Evolutionary conservation across 2,113 vertebrate genomes (phyloP), one percentile per base, ranked within the genome.

Genomic region (Tonatia bakeri): DNA sequence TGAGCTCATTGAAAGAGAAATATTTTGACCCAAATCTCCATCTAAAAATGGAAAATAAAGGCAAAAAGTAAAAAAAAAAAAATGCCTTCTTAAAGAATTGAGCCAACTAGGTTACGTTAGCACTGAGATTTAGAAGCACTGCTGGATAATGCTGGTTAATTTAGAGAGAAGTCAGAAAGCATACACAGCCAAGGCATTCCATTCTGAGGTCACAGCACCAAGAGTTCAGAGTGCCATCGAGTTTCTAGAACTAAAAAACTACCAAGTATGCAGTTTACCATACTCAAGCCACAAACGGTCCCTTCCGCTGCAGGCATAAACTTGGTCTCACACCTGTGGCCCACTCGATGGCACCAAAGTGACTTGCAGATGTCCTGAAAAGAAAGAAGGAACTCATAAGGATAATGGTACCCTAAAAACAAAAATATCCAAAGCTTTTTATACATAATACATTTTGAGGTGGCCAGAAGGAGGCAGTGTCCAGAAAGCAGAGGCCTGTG

Each of bases 261-360:
- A 89, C 43, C 93, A 96, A 80, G 88, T 95, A 75, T 36, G 87
- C 87, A 97, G 96, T 99, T 99, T 98, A 99, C 99, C 99, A 99
- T 99, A 98, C 99, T 99, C 61, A 98, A 97, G 80, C 99, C 99
- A 97, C 99, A 99, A 82, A 97, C 95, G 84, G 99, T 99, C 17
- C 99, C 99, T 98, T 99, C 99, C 0, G 99, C 99, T 65, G 99
- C 99, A 0, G 99, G 99, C 99, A 99, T 99, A 97, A 99, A 99
- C 98, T 99, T 99, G 76, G 99, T 99, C 97, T 99, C 99, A 73
- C 99, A 99, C 52, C 99, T 99, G 59, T 99, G 99, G 13, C 99
- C 99, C 75, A 98, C 98, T 97, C 99, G 99, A 96, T 99, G 99
- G 97, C 99, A 99, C 99, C 99, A 99, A 87, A 99, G 98, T 2